Base-by-base conservation (phyloP, 1,140 invertebrate genomes). In the Drosophila takahashii region DNA sequence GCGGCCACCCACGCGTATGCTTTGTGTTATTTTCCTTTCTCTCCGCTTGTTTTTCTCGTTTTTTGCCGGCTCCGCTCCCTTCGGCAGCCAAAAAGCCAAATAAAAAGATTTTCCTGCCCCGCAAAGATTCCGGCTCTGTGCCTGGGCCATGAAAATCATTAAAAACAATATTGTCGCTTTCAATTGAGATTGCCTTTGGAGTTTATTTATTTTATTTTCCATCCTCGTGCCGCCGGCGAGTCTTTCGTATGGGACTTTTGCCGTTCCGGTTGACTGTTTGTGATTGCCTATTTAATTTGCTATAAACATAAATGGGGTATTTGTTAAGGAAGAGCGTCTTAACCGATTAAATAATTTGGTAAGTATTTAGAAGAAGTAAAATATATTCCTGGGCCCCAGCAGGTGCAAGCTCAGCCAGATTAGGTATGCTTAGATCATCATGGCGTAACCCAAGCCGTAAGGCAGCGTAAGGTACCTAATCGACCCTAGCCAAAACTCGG, bases 81-180 rank as follows among this genome's bases (percentile, higher is more conserved):
- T 61, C 58, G 80, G 54, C 58, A 57, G 50, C 42, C 65, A 65
- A 81, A 86, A 81, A 69, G 76, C 44, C 71, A 85, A 85, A 62
- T 66, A 64, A 79, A 77, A 81, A 61, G 64, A 76, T 69, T 86
- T 60, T 52, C 50, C 44, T 36, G 1, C 34, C 41, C 34, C 41
- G 15, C 9, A 54, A 69, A 69, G 73, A 86, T 75, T 66, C 48
- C 65, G 26, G 41, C 26, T 36, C 45, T 75, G 53, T 50, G 79
- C 42, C 41, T 53, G 57, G 64, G 53, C 69, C 74, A 78, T 75
- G 74, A 75, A 74, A 85, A 86, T 85, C 78, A 86, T 85, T 85
- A 86, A 85, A 78, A 81, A 87, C 78, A 85, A 85, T 85, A 85
- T 85, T 86, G 81, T 78, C 78, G 58, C 60, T 66, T 79, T 60